Evolutionary conservation across 2,888 invertebrate species (phyloP).

Genomic region (Melinopterus prodromus): DNA sequence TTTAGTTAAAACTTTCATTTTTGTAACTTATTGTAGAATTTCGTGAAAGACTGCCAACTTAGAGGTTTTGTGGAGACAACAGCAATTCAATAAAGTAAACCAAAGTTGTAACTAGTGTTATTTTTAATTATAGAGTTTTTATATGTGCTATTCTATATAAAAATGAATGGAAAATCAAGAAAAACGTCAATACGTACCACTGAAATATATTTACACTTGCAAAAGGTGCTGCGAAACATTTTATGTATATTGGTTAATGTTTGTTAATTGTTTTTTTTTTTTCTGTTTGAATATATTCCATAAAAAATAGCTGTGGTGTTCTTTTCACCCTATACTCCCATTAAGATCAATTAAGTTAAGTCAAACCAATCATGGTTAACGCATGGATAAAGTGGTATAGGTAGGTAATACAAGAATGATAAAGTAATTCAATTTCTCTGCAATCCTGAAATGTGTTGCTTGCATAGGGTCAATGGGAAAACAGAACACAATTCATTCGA

Average conservation of each 20-base stretch:
- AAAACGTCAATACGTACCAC: background rate
- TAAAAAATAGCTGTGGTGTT: background rate
- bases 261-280: slow-evolving; percentile 4
- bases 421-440: too few species aligned
- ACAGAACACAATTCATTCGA: too few species aligned
- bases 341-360: too few species aligned
- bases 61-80: background rate
- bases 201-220: background rate
- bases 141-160: slow-evolving; percentile 7
- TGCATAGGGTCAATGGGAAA: too few species aligned
- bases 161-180: background rate
- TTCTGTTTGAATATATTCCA: background rate
- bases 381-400: too few species aligned
- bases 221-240: background rate
- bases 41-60: slow-evolving; percentile 32
- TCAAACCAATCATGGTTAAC: too few species aligned
- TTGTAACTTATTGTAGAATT: slow-evolving; percentile 31
- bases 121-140: slow-evolving; percentile 16
- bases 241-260: background rate
- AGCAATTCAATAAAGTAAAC: slow-evolving; percentile 21
- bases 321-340: background rate
- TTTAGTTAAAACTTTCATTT: slow-evolving; percentile 56
- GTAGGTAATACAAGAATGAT: too few species aligned
- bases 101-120: slow-evolving; percentile 13
- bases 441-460: too few species aligned